Evolutionary conservation across 2,888 invertebrate species (phyloP), one percentile per base, ranked within the genome.

Genomic region (Pristionchus maxplancki): DNA sequence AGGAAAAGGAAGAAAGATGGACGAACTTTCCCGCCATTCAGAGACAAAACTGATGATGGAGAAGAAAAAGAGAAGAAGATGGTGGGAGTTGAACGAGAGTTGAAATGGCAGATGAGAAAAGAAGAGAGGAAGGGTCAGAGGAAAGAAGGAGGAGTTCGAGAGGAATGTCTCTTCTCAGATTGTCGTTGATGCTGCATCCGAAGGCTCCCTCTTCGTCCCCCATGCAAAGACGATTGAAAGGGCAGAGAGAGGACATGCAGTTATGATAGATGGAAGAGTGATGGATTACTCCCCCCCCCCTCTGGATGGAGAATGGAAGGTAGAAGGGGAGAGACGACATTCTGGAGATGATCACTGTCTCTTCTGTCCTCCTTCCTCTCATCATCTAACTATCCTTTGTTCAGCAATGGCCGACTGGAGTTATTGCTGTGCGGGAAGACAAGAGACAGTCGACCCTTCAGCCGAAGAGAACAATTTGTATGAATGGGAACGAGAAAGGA

Each of bases 1-100:
- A 53, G 9, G 53, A 53, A 44, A 11, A 44, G 58, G 15, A 31
- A 37, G 71, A 20, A 71, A 64, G 37, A 71, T 11, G 71, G 37
- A 20, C 15, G 37, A 71, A 34, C 37, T 71, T 71, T 71, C 71
- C 71, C 34, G 37, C 71, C 71, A 71, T 37, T 24, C 31, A 37
- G 71, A 37, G 71, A 71, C 71, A 71, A 64, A 64, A 64, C 64
- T 64, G 28, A 17, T 24, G 37, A 71, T 37, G 71, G 37, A 71
- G 71, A 71, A 71, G 37, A 71, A 37, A 31, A 37, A 71, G 34
- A 34, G 31, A 28, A 31, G 28, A 8, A 37, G 37, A 71, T 71
- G 71, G 71, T 71, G 71, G 24, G 34, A 71, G 71, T 71, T 64
- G 64, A 64, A 64, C 64, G 28, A 64, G 64, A 64, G 64, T 64